Base-by-base conservation (phyloP, 1,140 invertebrate genomes). In the Hylaeus volcanicus region DNA sequence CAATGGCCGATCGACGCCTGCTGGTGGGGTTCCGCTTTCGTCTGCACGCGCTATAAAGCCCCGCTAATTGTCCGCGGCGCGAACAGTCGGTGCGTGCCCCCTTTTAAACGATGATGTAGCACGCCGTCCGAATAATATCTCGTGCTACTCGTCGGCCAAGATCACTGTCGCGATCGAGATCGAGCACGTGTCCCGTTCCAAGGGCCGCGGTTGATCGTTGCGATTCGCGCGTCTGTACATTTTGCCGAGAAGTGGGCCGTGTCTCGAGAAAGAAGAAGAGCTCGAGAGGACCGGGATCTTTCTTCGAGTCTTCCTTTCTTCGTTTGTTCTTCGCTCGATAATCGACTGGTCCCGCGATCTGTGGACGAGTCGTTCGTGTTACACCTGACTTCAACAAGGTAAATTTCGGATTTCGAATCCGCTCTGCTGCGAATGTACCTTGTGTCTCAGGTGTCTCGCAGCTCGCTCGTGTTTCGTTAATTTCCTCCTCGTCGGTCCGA, bases 21-120 rank as follows among this genome's bases (percentile, higher is more conserved):
- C 56, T 65, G 53, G 72, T 74, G 68, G 63, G 77, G 78, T 37
- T 48, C 61, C 15, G 58, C 56, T 82, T 82, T 86, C 73, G 78
- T 71, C 66, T 71, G 81, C 74, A 82, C 82, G 72, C 72, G 74
- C 74, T 89, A 89, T 89, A 89, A 89, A 89, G 82, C 82, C 86
- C 63, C 88, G 75, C 84, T 84, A 87, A 81, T 83, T 82, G 66
- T 39, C 64, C 51, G 65, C 48, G 69, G 66, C 39, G 41, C 45
- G 70, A 79, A 64, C 88, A 89, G 87, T 89, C 68, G 15, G 79
- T 73, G 68, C 74, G 79, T 84, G 78, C 78, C 77, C 66, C 74
- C 63, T 80, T 65, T 65, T 60, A 79, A 76, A 76, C 75, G 79
- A 81, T 48, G 74, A 88, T 86, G 84, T 85, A 86, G 76, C 48